Base-by-base conservation (phyloP, 2,888 invertebrate genomes). In the Phaedon cochleariae region DNA sequence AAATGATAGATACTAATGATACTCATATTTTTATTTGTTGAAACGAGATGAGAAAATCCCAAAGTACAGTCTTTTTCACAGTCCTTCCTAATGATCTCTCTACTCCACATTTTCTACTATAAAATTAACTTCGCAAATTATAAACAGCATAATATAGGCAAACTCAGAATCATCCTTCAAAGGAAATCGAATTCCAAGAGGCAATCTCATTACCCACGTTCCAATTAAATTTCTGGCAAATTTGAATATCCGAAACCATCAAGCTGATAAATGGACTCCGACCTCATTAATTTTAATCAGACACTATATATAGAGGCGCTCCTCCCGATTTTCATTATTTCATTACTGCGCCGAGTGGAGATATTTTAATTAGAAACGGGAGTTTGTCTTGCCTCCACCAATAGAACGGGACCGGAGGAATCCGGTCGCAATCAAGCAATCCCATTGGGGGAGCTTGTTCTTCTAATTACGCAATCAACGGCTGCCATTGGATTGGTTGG, bases 391-490 rank as follows among this genome's bases (percentile, higher is more conserved):
- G 34, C 6, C 10, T 1, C 2, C n/a, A 15, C 41, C 41, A 41
- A 41, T 41, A 15, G 15, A n/a, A 41, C 3, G 2, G 2, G 15
- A 4, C 41, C 41, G 41, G 41, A 41, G 41, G 15, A 41, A 41
- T 41, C 41, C 41, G 41, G 41, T 3, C 15, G 54, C 31, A 54
- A 54, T 54, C 54, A 54, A 54, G 54, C 12, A 4, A 29, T 54
- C 15, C 54, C n/a, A 54, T 54, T 54, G 54, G 54, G 75, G 73
- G 80, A n/a, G 77, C 78, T 81, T 81, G 82, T 82, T 82, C 41
- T 41, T 41, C 82, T 83, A 83, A 83, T 83, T 83, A 83, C 80
- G 78, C 80, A 83, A 83, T 83, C 83, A 83, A 83, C 77, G 71
- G 64, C 70, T 67, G 68, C 70, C 72, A 81, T 83, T 83, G 83